Evolutionary conservation across 1,140 invertebrate species (phyloP), one percentile per base, ranked within the genome.

Genomic region (Drosophila lowei): DNA sequence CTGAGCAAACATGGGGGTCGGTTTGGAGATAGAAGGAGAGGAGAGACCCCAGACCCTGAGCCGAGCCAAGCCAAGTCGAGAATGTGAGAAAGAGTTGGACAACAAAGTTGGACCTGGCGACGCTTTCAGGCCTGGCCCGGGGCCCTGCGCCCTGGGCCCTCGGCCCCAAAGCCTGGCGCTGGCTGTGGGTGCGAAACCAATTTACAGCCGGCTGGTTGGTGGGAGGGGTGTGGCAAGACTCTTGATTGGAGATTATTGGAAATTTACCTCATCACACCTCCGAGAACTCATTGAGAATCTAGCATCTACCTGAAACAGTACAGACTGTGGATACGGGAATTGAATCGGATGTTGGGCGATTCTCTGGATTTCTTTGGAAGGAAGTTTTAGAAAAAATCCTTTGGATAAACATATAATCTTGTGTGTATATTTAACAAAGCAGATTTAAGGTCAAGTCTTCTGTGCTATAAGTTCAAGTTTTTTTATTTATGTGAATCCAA

Each of bases 1-100:
- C 77, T 77, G 71, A 62, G 77, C 73, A 86, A 85, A 86, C 76
- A 84, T 46, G 54, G 50, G 62, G 58, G 71, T 2, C 0, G 8
- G 2, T 0, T 25, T 18, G 18, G 6, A 28, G 6, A 28, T 34
- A 15, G 46, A 13, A 62, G 57, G 21, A 46, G 42, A 23, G 18
- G 21, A 46, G 42, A 23, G 34, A 11, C 41, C 9, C 38, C 8
- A 38, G 28, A 16, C 44, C 28, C 25, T 1, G 6, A 28, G 23
- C 23, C 23, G 5, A 23, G 23, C 23, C 23, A 23, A 23, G 23
- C 5, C 23, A 5, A 25, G 23, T 23, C 57, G 30, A 53, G 68
- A 72, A 72, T 58, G 64, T 55, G 70, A 64, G 71, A 73, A 57
- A 50, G 68, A 73, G 58, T 57, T 72, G 67, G 70, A 50, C 48